phyloP scores from a whole-genome alignment of 2,888 invertebrate genomes.

The Marronus borbonicus region DNA sequence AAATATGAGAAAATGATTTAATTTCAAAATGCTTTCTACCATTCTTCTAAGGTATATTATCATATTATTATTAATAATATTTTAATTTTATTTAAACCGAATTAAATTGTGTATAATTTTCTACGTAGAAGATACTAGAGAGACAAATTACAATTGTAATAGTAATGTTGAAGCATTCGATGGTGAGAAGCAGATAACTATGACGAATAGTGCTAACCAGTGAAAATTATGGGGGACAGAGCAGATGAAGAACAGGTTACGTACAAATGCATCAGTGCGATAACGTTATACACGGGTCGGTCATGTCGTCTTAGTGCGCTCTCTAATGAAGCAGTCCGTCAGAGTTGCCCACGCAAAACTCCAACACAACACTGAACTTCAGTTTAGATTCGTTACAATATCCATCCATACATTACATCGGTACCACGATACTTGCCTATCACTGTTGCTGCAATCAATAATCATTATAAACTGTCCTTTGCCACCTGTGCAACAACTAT shows the following conservation, averaged over 20 bases:
- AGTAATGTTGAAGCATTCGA: slow-evolving; percentile 51
- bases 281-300: slow-evolving; percentile 69
- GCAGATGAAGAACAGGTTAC: slow-evolving; percentile 60
- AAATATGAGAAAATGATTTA: slow-evolving; percentile 60
- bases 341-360: slow-evolving; percentile 63
- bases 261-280: slow-evolving; percentile 67
- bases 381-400: slow-evolving; percentile 49
- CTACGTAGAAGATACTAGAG: slow-evolving; percentile 7
- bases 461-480: slow-evolving; percentile 62
- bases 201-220: slow-evolving; percentile 45
- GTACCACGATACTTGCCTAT: slow-evolving; percentile 61
- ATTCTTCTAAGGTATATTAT: too few relatives aligned
- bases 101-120: slow-evolving; percentile 6
- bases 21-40: too few relatives aligned
- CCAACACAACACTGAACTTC: slow-evolving; percentile 39
- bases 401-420: slow-evolving; percentile 63
- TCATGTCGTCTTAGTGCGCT: slow-evolving; percentile 64
- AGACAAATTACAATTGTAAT: slow-evolving; percentile 45
- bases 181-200: slow-evolving; percentile 56
- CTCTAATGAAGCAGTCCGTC: slow-evolving; percentile 71
- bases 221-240: slow-evolving; percentile 54
- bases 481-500: slow-evolving; percentile 56
- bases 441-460: slow-evolving; percentile 62
- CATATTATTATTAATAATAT: too few relatives aligned
- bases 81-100: not conserved